These are phyloP conservation scores for Heliconius congener DNA, from an alignment of 1,140 invertebrate species.

Conservation along the genomic window DNA sequence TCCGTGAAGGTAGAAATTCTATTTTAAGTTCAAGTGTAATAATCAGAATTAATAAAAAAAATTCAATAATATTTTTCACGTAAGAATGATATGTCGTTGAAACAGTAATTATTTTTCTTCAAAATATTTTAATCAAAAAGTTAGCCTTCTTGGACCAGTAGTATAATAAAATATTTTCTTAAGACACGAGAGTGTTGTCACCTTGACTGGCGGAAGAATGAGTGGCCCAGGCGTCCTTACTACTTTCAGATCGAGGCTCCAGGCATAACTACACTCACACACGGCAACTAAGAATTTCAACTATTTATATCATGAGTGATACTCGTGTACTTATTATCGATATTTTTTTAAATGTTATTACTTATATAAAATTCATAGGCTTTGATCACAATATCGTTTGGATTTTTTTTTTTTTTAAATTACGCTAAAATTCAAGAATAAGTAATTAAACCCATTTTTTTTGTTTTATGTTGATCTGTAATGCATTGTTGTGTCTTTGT, in stretches of 20 bases:
- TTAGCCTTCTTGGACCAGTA: constrained; percentile 21
- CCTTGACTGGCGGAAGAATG: constrained; percentile 72
- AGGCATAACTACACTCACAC: constrained; percentile 40
- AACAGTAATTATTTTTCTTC: background rate
- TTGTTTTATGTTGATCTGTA: too few species aligned
- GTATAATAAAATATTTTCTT: constrained; percentile 27
- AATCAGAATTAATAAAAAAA: background rate
- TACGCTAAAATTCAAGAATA: too few species aligned
- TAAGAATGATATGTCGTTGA: background rate
- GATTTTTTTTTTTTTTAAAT: too few species aligned
- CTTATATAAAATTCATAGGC: too few species aligned
- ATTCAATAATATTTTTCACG: background rate
- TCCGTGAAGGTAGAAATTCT: constrained; percentile 18
- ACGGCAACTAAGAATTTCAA: constrained; percentile 31
- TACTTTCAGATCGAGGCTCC: constrained; percentile 61
- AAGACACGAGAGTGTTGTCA: constrained; percentile 41
- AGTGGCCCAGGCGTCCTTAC: constrained; percentile 63
- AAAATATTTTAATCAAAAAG: constrained; percentile 5
- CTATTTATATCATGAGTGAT: constrained; percentile 12
- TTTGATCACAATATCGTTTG: too few species aligned
- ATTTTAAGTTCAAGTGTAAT: constrained; percentile 4
- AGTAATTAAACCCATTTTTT: too few species aligned
- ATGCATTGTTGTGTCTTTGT: too few species aligned
- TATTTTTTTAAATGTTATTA: too few species aligned
- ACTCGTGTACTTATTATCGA: background rate